Base-by-base conservation (phyloP, 2,797 vertebrate species). In the Danio choprae region DNA sequence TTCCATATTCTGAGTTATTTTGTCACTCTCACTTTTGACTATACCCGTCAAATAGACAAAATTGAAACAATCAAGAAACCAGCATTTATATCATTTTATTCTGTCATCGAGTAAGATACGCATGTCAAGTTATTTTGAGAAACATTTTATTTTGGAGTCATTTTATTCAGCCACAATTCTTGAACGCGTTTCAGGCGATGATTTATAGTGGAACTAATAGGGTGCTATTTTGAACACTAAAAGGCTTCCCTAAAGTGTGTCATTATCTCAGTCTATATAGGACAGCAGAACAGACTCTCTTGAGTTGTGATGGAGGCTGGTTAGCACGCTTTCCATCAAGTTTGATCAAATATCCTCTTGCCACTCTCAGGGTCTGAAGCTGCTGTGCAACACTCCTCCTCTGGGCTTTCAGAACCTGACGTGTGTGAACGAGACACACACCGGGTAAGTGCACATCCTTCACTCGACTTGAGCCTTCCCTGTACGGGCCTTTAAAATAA, bases 351-450 rank as follows among this genome's bases (percentile, higher is more conserved):
- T 75, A 48, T 41, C 58, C 36, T 38, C 44, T 48, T 62, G 38
- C 74, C 65, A 43, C 53, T 50, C 48, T 73, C 62, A 94, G 92
- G 38, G 72, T 55, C 89, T 88, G 81, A 93, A 86, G 44, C 82
- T 87, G 5, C 86, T 86, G 79, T 88, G 91, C 77, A 89, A 86
- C 18, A 87, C 91, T 55, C 83, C 88, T 6, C 87, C 86, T 0
- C 89, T 96, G 3, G 94, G 95, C 82, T 96, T 97, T 90, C 87
- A 87, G 77, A 90, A 95, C 50, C 88, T 93, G 53, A 89, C 95
- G 63, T 85, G 51, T 44, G 89, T 98, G 83, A 95, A 91, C 0
- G 96, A 98, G 87, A 91, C 90, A 16, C 91, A 95, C 70, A 97
- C 95, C 58, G 94, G 96, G 96, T 98, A 92, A 81, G 70, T 29